Conservation (phyloP, 2,888 invertebrate genomes). For the Meghimatium bilineatum region DNA sequence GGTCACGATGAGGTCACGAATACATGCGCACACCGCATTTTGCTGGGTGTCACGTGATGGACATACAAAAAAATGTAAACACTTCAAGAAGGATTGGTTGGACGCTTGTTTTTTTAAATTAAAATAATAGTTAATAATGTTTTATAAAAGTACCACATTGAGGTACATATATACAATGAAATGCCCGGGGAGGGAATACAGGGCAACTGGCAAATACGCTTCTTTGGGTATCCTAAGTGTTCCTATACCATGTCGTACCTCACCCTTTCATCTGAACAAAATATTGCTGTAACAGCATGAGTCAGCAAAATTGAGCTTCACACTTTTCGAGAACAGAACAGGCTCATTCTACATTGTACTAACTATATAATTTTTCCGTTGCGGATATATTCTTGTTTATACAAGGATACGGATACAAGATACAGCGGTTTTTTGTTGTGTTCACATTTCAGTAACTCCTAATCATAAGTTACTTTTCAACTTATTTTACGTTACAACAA, state of each 20-base stretch:
- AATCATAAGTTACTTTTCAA: no score
- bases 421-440: neutral
- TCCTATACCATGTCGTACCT: no score
- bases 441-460: no score
- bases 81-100: neutral
- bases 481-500: no score
- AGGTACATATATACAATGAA: neutral
- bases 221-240: no score
- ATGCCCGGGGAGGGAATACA: no score
- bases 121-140: no score
- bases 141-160: neutral
- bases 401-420: neutral
- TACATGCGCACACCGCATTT: slow-evolving; percentile 42
- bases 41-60: slow-evolving; percentile 32
- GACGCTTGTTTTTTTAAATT: neutral
- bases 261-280: neutral
- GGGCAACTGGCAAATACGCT: no score
- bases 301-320: slow-evolving; percentile 32
- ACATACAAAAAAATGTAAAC: slow-evolving; percentile 42
- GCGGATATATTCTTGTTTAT: no score
- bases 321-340: no score
- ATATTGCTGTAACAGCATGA: slow-evolving; percentile 44
- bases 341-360: no score
- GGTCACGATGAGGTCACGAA: slow-evolving; percentile 38
- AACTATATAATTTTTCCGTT: no score